Conservation (phyloP, 2,113 vertebrate genomes). For the Datnioides undecimradiatus region DNA sequence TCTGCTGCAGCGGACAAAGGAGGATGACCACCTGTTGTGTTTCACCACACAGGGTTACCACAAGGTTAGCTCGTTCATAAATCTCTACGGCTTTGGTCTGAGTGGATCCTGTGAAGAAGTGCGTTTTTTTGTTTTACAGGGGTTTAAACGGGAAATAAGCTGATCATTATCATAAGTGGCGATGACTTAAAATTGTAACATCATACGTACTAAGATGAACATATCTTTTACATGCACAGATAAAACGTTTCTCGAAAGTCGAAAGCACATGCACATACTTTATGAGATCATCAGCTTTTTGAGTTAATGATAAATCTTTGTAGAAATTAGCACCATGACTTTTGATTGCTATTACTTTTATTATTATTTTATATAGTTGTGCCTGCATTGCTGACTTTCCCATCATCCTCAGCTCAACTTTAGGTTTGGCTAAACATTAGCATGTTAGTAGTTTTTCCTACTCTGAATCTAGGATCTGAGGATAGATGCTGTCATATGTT, state of each 20-base stretch:
- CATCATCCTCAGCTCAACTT: too few relatives aligned
- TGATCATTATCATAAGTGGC: neutral
- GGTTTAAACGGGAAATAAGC: neutral
- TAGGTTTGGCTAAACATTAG: neutral
- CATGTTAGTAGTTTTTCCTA: too few relatives aligned
- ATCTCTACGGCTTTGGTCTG: neutral
- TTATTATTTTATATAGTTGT: too few relatives aligned
- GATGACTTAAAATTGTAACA: neutral
- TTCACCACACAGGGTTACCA: slow-evolving; percentile 48
- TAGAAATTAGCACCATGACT: neutral
- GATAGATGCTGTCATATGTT: neutral
- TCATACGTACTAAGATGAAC: neutral
- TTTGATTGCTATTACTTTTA: neutral
- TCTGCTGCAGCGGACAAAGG: slow-evolving; percentile 57
- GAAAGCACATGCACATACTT: neutral
- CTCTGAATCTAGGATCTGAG: too few relatives aligned
- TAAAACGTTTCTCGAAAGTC: neutral
- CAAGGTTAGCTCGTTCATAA: slow-evolving; percentile 58
- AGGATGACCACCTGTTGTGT: slow-evolving; percentile 75
- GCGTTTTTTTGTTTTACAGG: neutral
- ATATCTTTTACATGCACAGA: neutral
- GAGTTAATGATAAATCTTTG: neutral
- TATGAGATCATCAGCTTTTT: neutral
- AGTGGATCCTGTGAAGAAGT: neutral
- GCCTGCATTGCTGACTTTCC: too few relatives aligned